Evolutionary conservation across 2,113 vertebrate species (phyloP).

Genomic region (Himantopus leucocephalus): DNA sequence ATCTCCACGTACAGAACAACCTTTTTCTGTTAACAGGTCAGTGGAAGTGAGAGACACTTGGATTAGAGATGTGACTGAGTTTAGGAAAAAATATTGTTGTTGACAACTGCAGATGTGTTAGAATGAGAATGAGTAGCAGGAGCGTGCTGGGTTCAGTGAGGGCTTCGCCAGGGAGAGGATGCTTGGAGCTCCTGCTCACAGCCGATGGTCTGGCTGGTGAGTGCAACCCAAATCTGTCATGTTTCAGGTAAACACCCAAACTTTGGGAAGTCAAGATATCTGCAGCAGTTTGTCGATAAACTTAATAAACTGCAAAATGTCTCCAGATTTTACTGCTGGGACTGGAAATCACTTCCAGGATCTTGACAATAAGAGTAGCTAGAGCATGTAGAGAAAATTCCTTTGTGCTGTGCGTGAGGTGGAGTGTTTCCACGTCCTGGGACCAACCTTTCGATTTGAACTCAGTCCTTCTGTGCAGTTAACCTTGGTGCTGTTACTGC

Average conservation of each 20-base stretch:
- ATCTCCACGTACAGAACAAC: background rate
- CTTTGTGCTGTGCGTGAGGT: background rate
- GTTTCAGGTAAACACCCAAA: background rate
- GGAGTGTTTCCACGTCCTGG: background rate
- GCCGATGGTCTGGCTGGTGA: background rate
- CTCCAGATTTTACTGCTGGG: background rate
- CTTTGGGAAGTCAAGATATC: background rate
- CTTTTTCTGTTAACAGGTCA: background rate
- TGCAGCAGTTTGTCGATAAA: background rate
- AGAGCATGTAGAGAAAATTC: background rate
- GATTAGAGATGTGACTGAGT: background rate
- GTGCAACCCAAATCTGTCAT: background rate
- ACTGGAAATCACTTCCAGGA: background rate
- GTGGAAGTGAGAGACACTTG: background rate
- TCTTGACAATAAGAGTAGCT: background rate
- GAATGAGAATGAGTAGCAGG: background rate
- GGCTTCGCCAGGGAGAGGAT: background rate
- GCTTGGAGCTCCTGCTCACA: background rate
- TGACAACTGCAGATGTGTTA: background rate
- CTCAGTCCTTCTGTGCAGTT: background rate
- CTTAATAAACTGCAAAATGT: background rate
- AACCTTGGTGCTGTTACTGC: background rate
- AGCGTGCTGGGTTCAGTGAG: background rate
- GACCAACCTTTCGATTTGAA: background rate
- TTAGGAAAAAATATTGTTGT: background rate